Evolutionary conservation across 1,140 invertebrate species (phyloP).

Genomic region (Saxidomus purpurata): DNA sequence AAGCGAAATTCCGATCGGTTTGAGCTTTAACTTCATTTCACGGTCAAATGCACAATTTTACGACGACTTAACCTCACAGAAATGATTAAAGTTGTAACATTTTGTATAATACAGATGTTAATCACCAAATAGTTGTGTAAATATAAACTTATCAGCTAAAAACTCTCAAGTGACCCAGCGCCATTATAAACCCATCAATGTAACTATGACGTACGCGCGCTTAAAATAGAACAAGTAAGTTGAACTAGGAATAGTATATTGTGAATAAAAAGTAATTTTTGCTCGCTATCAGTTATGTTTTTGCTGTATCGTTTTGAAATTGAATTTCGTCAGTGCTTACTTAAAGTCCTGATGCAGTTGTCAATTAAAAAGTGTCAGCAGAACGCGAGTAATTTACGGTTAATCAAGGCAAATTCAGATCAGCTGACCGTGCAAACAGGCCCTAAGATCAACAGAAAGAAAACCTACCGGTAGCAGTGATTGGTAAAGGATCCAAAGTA

Average conservation of each 20-base stretch:
- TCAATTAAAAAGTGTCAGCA: too few relatives aligned
- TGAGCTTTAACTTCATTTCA: slow-evolving; percentile 25
- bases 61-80: slow-evolving; percentile 4
- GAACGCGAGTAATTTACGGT: too few relatives aligned
- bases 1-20: slow-evolving; percentile 21
- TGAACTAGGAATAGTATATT: too few relatives aligned
- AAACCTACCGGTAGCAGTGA: slow-evolving; percentile 88
- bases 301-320: too few relatives aligned
- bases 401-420: too few relatives aligned
- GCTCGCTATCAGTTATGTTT: too few relatives aligned
- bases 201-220: not conserved
- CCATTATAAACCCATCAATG: not conserved
- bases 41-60: slow-evolving; percentile 58
- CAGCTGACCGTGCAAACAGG: slow-evolving; percentile 53
- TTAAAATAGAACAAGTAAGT: slow-evolving; percentile 12
- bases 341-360: too few relatives aligned
- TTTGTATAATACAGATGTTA: too few relatives aligned
- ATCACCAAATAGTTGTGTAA: too few relatives aligned
- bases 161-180: not conserved
- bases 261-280: too few relatives aligned
- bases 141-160: too few relatives aligned
- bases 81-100: not conserved
- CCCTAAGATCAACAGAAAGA: slow-evolving; percentile 21
- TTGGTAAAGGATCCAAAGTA: slow-evolving; percentile 82
- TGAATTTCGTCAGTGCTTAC: too few relatives aligned